These are phyloP conservation scores for Pseudocheirus occidentalis DNA, from an alignment of 2,797 vertebrate species.

Conservation along the genomic window DNA sequence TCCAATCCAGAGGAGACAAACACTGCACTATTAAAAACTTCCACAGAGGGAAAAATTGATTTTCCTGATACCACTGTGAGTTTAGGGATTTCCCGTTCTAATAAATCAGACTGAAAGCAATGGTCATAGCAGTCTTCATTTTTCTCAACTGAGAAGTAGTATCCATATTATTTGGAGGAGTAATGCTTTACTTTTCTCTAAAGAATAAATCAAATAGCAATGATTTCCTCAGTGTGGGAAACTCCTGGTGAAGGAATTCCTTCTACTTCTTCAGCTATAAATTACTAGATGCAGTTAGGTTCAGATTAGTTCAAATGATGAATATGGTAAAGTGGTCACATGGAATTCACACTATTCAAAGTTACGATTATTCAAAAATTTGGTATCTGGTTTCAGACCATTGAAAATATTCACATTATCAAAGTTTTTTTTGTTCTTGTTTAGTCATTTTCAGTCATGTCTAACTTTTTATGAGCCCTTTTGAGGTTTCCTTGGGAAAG, in stretches of 20 bases:
- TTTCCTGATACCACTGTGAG: constrained; percentile 39
- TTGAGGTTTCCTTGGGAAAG: neutral
- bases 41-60: constrained; percentile 53
- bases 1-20: neutral
- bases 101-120: constrained; percentile 62
- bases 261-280: neutral
- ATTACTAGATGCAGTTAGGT: neutral
- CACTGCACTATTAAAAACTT: constrained; percentile 27
- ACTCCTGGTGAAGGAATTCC: neutral
- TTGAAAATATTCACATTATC: neutral
- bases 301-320: neutral
- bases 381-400: neutral
- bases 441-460: neutral
- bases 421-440: neutral
- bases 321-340: neutral
- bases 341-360: neutral
- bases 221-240: neutral
- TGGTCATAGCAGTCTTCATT: constrained; percentile 9
- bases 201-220: constrained; percentile 17
- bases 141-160: constrained; percentile 57
- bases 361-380: neutral
- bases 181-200: constrained; percentile 29
- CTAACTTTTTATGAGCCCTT: neutral
- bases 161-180: constrained; percentile 40
- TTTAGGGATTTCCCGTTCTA: constrained; percentile 50